Evolutionary conservation across 2,797 vertebrate species (phyloP).

Genomic region (Anableps anableps): DNA sequence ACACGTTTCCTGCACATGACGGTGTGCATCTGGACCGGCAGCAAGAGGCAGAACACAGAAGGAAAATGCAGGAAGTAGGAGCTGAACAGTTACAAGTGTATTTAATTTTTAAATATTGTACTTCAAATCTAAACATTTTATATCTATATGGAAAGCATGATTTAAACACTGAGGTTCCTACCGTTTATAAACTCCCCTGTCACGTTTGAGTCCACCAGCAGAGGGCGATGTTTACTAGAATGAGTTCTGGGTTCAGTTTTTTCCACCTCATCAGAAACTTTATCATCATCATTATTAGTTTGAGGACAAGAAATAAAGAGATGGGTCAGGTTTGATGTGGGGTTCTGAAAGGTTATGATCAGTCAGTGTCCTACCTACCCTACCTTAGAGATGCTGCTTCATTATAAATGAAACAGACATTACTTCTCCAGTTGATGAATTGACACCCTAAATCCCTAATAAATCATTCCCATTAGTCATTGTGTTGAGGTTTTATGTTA

Average conservation of each 20-base stretch:
- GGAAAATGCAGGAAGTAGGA: not conserved
- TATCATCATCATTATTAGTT: not conserved
- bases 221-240: constrained; percentile 21
- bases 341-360: not conserved
- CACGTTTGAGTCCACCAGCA: not conserved
- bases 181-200: not conserved
- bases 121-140: not conserved
- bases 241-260: not conserved
- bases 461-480: not conserved
- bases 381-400: not conserved
- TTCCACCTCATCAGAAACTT: not conserved
- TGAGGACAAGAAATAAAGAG: not conserved
- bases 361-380: not conserved
- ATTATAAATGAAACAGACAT: not conserved
- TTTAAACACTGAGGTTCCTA: not conserved
- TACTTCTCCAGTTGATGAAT: not conserved
- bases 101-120: not conserved
- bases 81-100: not conserved
- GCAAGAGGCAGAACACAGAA: not conserved
- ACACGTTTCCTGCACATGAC: constrained; percentile 40
- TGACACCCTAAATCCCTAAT: not conserved
- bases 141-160: too few species aligned
- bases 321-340: not conserved
- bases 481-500: not conserved
- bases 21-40: constrained; percentile 19